phyloP scores from a whole-genome alignment of 2,113 vertebrate genomes.

The Zonotrichia leucophrys region DNA sequence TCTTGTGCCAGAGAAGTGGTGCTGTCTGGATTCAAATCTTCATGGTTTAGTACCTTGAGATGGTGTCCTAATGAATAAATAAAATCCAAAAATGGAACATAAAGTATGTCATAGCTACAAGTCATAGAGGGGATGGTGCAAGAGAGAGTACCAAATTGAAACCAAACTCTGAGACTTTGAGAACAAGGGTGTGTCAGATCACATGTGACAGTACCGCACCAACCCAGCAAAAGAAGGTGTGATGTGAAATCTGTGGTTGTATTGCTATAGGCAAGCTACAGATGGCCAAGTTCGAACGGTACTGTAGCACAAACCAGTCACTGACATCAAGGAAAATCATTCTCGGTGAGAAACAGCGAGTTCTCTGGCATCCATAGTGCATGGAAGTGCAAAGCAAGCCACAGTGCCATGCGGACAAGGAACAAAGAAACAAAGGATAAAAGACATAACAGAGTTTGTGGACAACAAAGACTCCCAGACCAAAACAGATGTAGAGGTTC shows the following conservation, averaged over 20 bases:
- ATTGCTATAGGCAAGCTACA: not conserved
- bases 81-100: fast-evolving
- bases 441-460: fast-evolving
- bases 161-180: not conserved
- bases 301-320: fast-evolving
- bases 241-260: fast-evolving
- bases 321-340: fast-evolving
- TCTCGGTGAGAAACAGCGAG: fast-evolving
- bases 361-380: fast-evolving
- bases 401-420: fast-evolving
- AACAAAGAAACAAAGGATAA: not conserved
- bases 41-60: not conserved
- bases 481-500: not conserved
- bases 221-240: not conserved
- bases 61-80: not conserved
- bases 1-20: not conserved
- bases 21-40: not conserved
- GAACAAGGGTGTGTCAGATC: fast-evolving
- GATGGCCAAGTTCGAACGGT: not conserved
- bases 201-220: fast-evolving
- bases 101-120: not conserved
- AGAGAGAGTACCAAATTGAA: not conserved
- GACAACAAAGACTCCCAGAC: not conserved
- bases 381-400: not conserved
- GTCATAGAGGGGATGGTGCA: fast-evolving